Base-by-base conservation (phyloP, 2,113 vertebrate genomes). In the Megaceryle maxima region DNA sequence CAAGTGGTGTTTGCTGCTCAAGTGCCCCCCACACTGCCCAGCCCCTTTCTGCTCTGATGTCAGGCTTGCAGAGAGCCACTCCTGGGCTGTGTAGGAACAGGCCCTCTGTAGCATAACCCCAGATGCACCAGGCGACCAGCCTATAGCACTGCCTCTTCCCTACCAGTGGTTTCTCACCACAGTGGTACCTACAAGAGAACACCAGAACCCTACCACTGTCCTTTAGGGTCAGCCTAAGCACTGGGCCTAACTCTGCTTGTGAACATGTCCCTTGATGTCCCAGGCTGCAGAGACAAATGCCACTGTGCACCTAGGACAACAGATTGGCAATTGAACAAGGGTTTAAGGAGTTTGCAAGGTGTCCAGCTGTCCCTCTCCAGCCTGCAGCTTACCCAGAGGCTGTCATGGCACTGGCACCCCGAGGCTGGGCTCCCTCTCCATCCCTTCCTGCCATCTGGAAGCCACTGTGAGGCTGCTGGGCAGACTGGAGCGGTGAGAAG, bases 401-500 rank as follows among this genome's bases (percentile, higher is more conserved):
- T 31, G 98, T 97, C 99, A 99, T 99, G 87, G 98, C 95, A 82
- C 97, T 97, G 91, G 97, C 57, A 3, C 90, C 94, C 78, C 98
- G 94, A 96, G 70, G 97, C 80, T 84, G 98, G 81, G 78, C 96
- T 93, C 74, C 98, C 92, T 70, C 96, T 78, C 81, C 93, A 67
- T 60, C 95, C 74, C 97, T 98, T 66, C 95, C 97, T 3, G 70
- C 50, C 0, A 50, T 14, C 62, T 96, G 96, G 87, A 95, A 97
- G 98, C 92, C 31, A 31, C 98, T 97, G 56, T 97, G 98, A 88
- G 98, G 87, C 69, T 98, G 97, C 91, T 99, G 98, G 82, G 98
- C 98, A 77, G 98, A 97, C 83, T 99, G 99, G 87, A 99, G 95
- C 0, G 99, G 99, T 6, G 99, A 99, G 87, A 99, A 99, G 33